Evolutionary conservation across 2,113 vertebrate species (phyloP).

Genomic region (Thryonomys swinderianus): DNA sequence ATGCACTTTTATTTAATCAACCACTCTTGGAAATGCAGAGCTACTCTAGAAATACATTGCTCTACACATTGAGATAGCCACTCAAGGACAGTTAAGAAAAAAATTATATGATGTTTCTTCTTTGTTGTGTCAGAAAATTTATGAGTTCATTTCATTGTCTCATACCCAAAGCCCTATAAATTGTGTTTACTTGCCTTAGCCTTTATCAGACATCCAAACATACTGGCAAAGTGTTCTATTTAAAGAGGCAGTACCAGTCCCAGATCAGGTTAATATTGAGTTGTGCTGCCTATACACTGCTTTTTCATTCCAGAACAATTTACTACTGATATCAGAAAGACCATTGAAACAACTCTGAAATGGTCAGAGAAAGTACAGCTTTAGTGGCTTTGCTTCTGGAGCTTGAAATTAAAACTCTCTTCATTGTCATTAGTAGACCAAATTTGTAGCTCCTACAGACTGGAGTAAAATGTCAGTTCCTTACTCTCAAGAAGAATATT

Average conservation of each 20-base stretch:
- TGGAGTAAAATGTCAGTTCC: accelerated
- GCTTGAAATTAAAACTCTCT: neutral
- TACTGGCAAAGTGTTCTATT: neutral
- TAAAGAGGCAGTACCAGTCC: neutral
- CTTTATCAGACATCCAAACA: neutral
- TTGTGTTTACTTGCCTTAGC: neutral
- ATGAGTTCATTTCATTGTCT: neutral
- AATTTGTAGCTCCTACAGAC: neutral
- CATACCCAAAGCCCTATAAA: neutral
- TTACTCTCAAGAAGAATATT: neutral
- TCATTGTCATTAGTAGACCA: neutral
- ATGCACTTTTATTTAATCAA: neutral
- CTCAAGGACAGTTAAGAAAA: neutral
- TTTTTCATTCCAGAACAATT: neutral
- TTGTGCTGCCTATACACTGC: neutral
- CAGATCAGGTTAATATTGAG: neutral
- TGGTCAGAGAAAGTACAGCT: accelerated
- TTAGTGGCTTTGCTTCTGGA: neutral
- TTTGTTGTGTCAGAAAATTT: neutral
- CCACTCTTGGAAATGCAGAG: neutral
- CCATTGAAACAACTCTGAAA: neutral
- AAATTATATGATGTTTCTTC: accelerated
- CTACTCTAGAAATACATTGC: neutral
- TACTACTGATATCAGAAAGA: neutral
- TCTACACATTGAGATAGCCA: accelerated